Conservation (phyloP, 2,113 vertebrate species). For the Nerophis ophidion region DNA sequence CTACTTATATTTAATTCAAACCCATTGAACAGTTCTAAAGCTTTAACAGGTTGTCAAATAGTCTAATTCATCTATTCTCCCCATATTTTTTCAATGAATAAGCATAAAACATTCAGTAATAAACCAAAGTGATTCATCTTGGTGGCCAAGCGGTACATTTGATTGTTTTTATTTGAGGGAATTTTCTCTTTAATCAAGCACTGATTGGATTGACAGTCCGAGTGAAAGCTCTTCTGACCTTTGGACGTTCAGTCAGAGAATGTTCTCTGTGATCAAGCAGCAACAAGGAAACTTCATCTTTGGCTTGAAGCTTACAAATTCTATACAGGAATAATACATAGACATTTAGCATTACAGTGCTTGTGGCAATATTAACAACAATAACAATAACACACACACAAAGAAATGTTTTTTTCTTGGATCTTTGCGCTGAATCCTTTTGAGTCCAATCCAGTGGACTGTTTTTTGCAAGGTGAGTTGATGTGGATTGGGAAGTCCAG, state of each 20-base stretch:
- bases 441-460: slow-evolving; percentile 64
- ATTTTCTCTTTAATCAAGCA: slow-evolving; percentile 24
- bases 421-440: slow-evolving; percentile 51
- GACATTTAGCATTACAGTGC: background rate
- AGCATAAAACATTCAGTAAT: too few relatives aligned
- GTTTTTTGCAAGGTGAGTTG: slow-evolving; percentile 76
- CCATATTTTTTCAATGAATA: too few relatives aligned
- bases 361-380: background rate
- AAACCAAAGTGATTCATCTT: too few relatives aligned
- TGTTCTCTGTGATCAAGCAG: slow-evolving; percentile 13
- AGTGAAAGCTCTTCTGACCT: slow-evolving; percentile 39
- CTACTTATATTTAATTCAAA: too few relatives aligned
- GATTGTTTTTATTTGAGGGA: slow-evolving; percentile 17
- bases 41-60: too few relatives aligned
- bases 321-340: too few relatives aligned
- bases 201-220: slow-evolving; percentile 21
- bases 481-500: background rate
- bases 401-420: slow-evolving; percentile 64
- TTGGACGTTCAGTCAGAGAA: slow-evolving; percentile 24
- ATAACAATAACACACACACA: background rate
- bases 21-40: too few relatives aligned
- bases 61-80: too few relatives aligned
- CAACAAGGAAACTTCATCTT: background rate
- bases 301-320: background rate
- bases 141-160: background rate